Base-by-base conservation (phyloP, 2,113 vertebrate species). In the Athene noctua region DNA sequence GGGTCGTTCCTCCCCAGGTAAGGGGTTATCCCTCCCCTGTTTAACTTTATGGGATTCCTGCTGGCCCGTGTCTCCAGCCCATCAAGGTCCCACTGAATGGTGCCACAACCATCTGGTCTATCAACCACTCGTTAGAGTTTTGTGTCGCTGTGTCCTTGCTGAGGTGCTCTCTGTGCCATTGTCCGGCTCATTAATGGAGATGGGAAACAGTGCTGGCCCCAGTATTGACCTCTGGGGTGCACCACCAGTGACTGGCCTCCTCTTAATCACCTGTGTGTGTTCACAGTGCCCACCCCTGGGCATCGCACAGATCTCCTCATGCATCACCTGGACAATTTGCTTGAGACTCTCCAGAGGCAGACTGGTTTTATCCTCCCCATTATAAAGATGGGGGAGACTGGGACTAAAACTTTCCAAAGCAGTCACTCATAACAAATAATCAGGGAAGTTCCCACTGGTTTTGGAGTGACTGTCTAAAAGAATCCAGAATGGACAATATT, bases 181-280 rank as follows among this genome's bases (percentile, higher is more conserved):
- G 1, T 19, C 57, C 62, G 18, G 44, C 36, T 17, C 72, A 29
- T 40, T n/a, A 66, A 80, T 21, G 59, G 73, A 63, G 52, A n/a
- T 6, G n/a, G n/a, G 14, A 47, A 54, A 11, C n/a, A 5, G 1
- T 0, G 0, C 19, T 15, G 44, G 13, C 12, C 70, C 34, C 74
- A 36, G 44, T 6, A 40, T 2, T 1, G 5, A 22, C 26, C 57
- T 19, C 38, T 47, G 72, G 26, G 49, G 15, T 2, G 47, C n/a
- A 62, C 17, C 32, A 6, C 4, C 11, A 30, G 26, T 5, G 61
- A 8, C 42, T 22, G 46, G 5, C 5, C 34, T 59, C 77, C 54
- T n/a, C 34, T 61, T 55, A 42, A 61, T 10, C 20, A 5, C 34
- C 49, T 7, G 3, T 25, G 36, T 7, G 63, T 32, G 47, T 34